Percentiles rank a stretch among this genome's conserved stretches.
phyloP scores from a whole-genome alignment of 2,113 vertebrate species.

The Mixornis gularis region DNA sequence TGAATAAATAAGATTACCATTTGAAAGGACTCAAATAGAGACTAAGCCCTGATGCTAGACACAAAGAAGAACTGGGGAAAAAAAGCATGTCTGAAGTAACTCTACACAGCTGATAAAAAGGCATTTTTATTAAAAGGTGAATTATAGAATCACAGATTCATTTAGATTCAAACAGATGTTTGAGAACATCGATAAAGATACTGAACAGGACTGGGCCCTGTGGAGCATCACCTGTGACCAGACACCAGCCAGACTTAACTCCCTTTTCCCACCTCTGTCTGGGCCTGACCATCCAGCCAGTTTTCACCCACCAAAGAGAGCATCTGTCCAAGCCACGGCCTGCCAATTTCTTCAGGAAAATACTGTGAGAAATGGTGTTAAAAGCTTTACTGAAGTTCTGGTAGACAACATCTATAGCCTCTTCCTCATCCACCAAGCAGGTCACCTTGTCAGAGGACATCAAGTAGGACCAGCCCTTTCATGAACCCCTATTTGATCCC shows the following conservation, averaged over 20 bases:
- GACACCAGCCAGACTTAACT: not conserved
- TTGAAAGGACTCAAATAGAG: not conserved
- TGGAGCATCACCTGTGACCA: not conserved
- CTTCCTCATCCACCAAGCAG: not conserved
- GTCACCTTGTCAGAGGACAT: not conserved
- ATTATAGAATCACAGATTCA: not conserved
- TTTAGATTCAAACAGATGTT: not conserved
- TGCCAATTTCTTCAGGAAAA: not conserved
- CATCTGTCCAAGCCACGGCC: not conserved
- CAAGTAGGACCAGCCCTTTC: not conserved
- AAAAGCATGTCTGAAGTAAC: not conserved
- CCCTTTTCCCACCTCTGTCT: not conserved
- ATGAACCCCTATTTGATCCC: not conserved
- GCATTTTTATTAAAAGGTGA: not conserved
- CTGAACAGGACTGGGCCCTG: not conserved
- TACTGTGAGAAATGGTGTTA: not conserved
- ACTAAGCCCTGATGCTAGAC: not conserved
- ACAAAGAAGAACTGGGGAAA: not conserved
- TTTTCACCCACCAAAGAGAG: not conserved
- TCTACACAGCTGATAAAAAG: not conserved
- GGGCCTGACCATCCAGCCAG: rapidly evolving
- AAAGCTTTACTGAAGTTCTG: not conserved
- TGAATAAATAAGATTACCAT: not conserved
- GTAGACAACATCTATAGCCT: not conserved
- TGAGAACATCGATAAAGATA: not conserved